These are phyloP conservation scores for silkworm (Bombyx mori) DNA, from an alignment of 1,140 invertebrate genomes.

Conservation along the genomic window ASM3026992v2 NC_085124.1:8699501-8700000, in stretches of 20 bases:
- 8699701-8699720: slow-evolving; percentile 27
- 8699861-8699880: neutral
- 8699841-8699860: too few relatives aligned
- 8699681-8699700: slow-evolving; percentile 43
- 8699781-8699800: neutral
- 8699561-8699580: slow-evolving; percentile 11
- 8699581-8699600: slow-evolving; percentile 17
- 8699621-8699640: slow-evolving; percentile 30
- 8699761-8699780: slow-evolving; percentile 3
- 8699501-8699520: too few relatives aligned
- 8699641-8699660: slow-evolving; percentile 22
- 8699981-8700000: too few relatives aligned
- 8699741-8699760: slow-evolving; percentile 10
- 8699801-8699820: slow-evolving; percentile 2
- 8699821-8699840: neutral
- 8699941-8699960: too few relatives aligned
- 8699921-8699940: neutral
- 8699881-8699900: neutral
- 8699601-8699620: slow-evolving; percentile 10
- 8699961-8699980: too few relatives aligned
- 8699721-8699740: slow-evolving; percentile 16
- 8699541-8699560: too few relatives aligned
- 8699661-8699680: slow-evolving; percentile 33
- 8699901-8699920: neutral
- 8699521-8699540: too few relatives aligned